phyloP scores from a whole-genome alignment of 2,888 invertebrate species.

The Sturmia bella region DNA sequence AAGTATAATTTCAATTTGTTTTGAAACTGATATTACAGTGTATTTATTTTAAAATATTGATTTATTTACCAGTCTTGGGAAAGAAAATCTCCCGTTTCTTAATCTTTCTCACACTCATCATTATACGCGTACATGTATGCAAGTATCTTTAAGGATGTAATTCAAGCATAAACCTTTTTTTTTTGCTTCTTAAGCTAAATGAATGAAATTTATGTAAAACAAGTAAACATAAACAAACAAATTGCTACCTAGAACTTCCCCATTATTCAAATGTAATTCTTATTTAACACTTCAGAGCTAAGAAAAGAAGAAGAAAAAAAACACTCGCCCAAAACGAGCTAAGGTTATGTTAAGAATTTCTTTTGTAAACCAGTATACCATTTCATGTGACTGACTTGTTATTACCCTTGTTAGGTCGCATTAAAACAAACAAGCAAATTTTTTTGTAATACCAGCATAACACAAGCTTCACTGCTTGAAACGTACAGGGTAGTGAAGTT shows the following conservation, averaged over 20 bases:
- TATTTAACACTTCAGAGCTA: slow-evolving; percentile 54
- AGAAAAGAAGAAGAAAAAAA: slow-evolving; percentile 10
- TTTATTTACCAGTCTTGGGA: slow-evolving; percentile 19
- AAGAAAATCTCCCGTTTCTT: slow-evolving; percentile 1
- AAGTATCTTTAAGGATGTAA: neutral
- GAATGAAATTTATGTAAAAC: neutral
- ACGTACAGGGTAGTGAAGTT: slow-evolving; percentile 15
- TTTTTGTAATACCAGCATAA: neutral
- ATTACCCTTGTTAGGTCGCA: slow-evolving; percentile 1
- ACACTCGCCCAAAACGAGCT: no score
- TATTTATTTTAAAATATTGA: slow-evolving; percentile 29
- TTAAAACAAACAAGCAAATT: slow-evolving; percentile 12
- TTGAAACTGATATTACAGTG: neutral
- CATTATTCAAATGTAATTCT: slow-evolving; percentile 24
- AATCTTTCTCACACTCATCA: slow-evolving; percentile 64
- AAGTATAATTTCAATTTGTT: slow-evolving; percentile 10
- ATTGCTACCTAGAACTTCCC: slow-evolving; percentile 19
- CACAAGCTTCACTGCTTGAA: neutral
- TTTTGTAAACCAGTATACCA: slow-evolving; percentile 31
- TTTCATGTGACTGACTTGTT: slow-evolving; percentile 36
- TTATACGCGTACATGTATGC: neutral
- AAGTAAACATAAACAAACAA: slow-evolving; percentile 7
- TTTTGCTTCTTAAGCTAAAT: slow-evolving; percentile 5
- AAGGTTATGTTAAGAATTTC: slow-evolving; percentile 25
- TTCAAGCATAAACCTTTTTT: slow-evolving; percentile 28